Percentiles rank a stretch among this genome's conserved stretches.
Conservation (phyloP, 2,113 vertebrate genomes). For the Otocyon megalotis region DNA sequence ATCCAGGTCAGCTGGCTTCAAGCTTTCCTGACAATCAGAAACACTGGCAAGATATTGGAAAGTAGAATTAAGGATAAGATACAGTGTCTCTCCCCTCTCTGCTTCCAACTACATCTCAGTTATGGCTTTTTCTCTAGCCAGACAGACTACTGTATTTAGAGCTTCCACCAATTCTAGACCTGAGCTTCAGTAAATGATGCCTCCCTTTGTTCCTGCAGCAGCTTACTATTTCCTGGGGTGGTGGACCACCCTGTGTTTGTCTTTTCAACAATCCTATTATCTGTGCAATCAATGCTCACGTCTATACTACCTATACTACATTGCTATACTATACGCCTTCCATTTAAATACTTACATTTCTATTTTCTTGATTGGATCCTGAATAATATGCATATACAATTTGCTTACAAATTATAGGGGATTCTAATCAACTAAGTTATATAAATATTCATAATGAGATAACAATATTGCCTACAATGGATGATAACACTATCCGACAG, state of each 20-base stretch:
- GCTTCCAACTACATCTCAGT: not conserved
- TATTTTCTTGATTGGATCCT: not conserved
- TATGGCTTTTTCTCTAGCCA: not conserved
- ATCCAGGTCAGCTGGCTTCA: not conserved
- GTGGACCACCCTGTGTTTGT: rapidly evolving
- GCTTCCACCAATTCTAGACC: not conserved
- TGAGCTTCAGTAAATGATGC: not conserved
- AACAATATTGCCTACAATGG: not conserved
- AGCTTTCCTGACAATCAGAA: not conserved
- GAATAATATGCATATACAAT: not conserved
- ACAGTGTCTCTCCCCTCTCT: not conserved
- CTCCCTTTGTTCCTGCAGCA: not conserved
- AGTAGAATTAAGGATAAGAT: not conserved
- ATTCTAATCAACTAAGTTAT: not conserved
- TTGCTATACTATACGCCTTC: not conserved
- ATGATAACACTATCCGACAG: not conserved
- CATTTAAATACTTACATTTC: not conserved
- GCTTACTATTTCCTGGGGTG: not conserved
- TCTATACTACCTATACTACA: not conserved
- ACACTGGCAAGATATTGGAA: not conserved
- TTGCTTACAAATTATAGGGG: not conserved
- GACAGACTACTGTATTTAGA: not conserved
- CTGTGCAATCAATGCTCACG: not conserved
- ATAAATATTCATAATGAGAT: not conserved
- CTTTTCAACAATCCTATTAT: not conserved